Conservation (phyloP, 37 sponge, comb jelly and placozoan genomes). For the Crambe crambe region DNA sequence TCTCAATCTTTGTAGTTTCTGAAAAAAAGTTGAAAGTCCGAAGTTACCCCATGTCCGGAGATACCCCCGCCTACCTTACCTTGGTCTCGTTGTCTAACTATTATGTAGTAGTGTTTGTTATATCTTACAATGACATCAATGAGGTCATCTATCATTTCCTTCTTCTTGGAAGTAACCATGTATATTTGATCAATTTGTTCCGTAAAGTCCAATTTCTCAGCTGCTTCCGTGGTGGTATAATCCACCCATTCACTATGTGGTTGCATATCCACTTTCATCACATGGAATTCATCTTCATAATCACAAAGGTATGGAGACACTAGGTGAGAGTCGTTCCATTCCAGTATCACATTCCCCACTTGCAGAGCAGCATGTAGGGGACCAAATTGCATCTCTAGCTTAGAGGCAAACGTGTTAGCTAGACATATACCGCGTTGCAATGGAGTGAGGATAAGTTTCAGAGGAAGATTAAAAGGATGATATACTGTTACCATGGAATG, state of each 20-base stretch:
- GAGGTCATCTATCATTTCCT: constrained; percentile 19
- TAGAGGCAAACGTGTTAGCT: not conserved
- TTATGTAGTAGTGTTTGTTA: not conserved
- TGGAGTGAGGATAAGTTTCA: constrained; percentile 1
- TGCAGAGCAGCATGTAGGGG: constrained; percentile 14
- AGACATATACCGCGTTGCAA: not conserved
- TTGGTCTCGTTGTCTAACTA: not conserved
- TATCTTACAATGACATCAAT: constrained; percentile 12
- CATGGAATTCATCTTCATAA: not conserved
- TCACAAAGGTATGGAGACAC: not conserved
- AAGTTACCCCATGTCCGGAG: not conserved
- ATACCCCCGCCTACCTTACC: not conserved
- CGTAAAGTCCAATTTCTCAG: not conserved
- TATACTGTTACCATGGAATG: too few species aligned
- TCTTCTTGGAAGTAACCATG: constrained; percentile 2
- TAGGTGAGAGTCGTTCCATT: not conserved
- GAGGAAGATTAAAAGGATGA: not conserved
- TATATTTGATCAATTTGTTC: not conserved
- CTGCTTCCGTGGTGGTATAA: not conserved
- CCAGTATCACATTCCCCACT: not conserved
- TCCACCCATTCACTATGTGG: not conserved
- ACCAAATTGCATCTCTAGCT: constrained; percentile 11
- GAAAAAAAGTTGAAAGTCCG: not conserved
- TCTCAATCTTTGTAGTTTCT: too few species aligned
- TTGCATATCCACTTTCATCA: not conserved